phyloP scores from a whole-genome alignment of 2,888 invertebrate species.

The Matsumyia berberina region DNA sequence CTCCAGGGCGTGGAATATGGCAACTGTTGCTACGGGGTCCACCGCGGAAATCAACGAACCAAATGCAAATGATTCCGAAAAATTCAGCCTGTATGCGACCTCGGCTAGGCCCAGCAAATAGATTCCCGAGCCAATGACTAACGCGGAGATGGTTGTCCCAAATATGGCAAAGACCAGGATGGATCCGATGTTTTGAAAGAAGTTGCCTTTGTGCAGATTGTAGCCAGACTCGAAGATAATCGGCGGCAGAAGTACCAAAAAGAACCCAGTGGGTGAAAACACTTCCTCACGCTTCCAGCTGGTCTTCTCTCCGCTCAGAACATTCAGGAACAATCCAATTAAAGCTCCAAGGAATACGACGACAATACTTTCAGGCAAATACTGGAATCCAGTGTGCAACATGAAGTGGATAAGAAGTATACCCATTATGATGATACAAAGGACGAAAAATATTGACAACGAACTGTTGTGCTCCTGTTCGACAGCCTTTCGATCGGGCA shows the following conservation, averaged over 20 bases:
- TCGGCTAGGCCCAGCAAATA: constrained; percentile 96
- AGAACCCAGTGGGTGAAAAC: constrained; percentile 99
- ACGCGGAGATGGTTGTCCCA: constrained; percentile 98
- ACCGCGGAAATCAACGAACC: constrained; percentile 98
- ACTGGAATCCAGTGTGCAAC: constrained; percentile 97
- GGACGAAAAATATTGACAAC: constrained; percentile 98
- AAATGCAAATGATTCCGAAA: constrained; percentile 99
- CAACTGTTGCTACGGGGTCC: constrained; percentile 99
- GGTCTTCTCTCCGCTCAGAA: constrained; percentile 93
- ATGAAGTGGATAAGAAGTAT: constrained; percentile 97
- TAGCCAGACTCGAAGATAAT: constrained; percentile 99
- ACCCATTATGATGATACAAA: constrained; percentile 96
- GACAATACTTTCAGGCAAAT: constrained; percentile 98
- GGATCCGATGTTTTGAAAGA: constrained; percentile 99
- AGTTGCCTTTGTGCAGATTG: constrained; percentile 98
- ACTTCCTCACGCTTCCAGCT: constrained; percentile 99
- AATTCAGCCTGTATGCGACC: constrained; percentile 94
- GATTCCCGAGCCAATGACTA: constrained; percentile 98
- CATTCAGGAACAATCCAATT: constrained; percentile 95
- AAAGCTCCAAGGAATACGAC: constrained; percentile 97
- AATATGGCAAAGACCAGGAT: constrained; percentile 98
- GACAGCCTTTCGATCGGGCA: constrained; percentile 95
- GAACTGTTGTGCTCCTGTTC: constrained; percentile 98
- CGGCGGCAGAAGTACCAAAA: constrained; percentile 97
- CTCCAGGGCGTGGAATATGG: constrained; percentile 98